Evolutionary conservation across 2,113 vertebrate genomes (phyloP).

Genomic region (Silurus glanis): DNA sequence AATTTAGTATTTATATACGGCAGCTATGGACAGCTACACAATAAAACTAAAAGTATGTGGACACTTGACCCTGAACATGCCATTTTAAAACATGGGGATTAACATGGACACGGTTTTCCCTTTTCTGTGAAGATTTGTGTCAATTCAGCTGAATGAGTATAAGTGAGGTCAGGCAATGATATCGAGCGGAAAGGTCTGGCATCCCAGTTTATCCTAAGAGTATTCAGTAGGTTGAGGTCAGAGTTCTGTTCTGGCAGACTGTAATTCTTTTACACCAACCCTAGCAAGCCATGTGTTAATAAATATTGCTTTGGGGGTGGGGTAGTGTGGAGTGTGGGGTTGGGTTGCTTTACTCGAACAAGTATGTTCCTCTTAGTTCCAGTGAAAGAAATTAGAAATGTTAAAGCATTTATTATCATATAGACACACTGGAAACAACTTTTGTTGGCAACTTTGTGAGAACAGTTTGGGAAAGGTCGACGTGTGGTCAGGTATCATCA

Average conservation of each 20-base stretch:
- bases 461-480: neutral
- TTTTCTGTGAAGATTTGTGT: neutral
- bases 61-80: neutral
- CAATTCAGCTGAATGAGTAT: neutral
- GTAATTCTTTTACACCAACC: neutral
- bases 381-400: neutral
- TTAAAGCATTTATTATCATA: neutral
- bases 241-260: neutral
- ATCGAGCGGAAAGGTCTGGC: neutral
- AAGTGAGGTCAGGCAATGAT: neutral
- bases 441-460: neutral
- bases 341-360: neutral
- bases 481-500: neutral
- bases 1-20: neutral
- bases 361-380: neutral
- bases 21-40: neutral
- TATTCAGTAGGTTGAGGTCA: neutral
- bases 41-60: neutral
- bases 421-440: neutral
- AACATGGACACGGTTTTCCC: neutral
- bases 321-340: neutral
- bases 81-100: neutral
- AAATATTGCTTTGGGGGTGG: neutral
- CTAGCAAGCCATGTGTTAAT: neutral
- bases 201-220: neutral